Percentiles rank a stretch among this genome's conserved stretches.
Evolutionary conservation across 2,113 vertebrate genomes (phyloP).

Genomic region (Galbula dea): DNA sequence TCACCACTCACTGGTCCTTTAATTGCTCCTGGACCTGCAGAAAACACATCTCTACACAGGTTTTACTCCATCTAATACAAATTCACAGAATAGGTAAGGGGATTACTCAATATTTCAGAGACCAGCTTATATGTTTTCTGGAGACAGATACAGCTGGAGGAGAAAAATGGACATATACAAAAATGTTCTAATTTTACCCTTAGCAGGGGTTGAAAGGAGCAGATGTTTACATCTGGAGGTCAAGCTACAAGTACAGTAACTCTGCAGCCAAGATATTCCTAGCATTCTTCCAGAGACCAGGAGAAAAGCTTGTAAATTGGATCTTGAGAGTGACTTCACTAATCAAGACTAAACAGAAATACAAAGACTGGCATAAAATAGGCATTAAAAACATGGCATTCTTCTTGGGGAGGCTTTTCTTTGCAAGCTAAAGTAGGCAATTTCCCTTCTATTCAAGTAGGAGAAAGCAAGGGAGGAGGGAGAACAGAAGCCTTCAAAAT

Average conservation of each 20-base stretch:
- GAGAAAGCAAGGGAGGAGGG: neutral
- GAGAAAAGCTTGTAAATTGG: neutral
- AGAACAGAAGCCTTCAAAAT: slow-evolving; percentile 18
- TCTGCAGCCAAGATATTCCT: neutral
- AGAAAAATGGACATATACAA: neutral
- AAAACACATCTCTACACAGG: neutral
- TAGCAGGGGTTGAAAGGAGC: neutral
- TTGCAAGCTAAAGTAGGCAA: slow-evolving; percentile 6
- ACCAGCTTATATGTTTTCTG: neutral
- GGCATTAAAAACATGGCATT: neutral
- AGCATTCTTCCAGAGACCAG: neutral
- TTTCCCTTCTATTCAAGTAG: neutral
- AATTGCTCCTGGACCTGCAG: neutral
- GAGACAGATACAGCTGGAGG: neutral
- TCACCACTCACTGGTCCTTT: neutral
- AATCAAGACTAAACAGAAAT: neutral
- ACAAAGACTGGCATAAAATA: neutral
- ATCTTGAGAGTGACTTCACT: neutral
- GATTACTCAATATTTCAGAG: neutral
- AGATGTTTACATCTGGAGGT: slow-evolving; percentile 39
- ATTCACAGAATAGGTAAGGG: neutral
- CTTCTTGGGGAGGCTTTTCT: neutral
- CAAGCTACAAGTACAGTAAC: neutral
- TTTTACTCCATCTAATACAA: neutral
- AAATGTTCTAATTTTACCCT: neutral